These are phyloP conservation scores for Reticulitermes lucifugus DNA, from an alignment of 2,888 invertebrate genomes.

Conservation along the genomic window DNA sequence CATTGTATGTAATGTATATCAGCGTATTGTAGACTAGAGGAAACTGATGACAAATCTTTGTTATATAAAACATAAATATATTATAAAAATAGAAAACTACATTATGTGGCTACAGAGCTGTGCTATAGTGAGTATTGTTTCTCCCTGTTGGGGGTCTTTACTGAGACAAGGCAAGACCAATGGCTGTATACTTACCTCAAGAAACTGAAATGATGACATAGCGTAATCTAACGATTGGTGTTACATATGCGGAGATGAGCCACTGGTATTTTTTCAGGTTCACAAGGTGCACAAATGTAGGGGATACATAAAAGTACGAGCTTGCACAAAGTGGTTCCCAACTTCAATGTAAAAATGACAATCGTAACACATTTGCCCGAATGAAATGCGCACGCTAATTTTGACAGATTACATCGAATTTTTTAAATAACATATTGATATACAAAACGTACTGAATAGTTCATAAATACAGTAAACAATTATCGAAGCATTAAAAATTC, in stretches of 20 bases:
- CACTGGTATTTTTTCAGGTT: constrained; percentile 19
- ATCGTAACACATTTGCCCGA: too few relatives aligned
- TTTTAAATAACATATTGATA: too few relatives aligned
- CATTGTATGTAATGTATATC: constrained; percentile 25
- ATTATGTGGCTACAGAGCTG: not conserved
- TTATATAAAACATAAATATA: constrained; percentile 38
- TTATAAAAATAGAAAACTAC: not conserved
- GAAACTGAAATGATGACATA: not conserved
- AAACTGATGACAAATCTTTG: constrained; percentile 44
- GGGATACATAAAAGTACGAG: not conserved
- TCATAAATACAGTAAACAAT: too few relatives aligned
- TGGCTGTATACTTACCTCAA: constrained; percentile 24
- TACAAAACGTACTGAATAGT: too few relatives aligned
- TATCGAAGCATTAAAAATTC: too few relatives aligned
- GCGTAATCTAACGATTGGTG: not conserved
- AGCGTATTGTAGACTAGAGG: constrained; percentile 33
- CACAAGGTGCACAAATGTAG: not conserved
- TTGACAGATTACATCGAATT: too few relatives aligned
- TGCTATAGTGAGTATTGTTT: not conserved
- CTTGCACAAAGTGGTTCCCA: constrained; percentile 1
- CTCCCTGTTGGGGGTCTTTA: not conserved
- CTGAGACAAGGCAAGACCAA: not conserved
- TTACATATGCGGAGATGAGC: constrained; percentile 13
- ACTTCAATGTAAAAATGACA: not conserved
- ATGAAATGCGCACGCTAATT: too few relatives aligned